Evolutionary conservation across 2,797 vertebrate species (phyloP), one percentile per base, ranked within the genome.

Genomic region (Pogonophryne albipinna): DNA sequence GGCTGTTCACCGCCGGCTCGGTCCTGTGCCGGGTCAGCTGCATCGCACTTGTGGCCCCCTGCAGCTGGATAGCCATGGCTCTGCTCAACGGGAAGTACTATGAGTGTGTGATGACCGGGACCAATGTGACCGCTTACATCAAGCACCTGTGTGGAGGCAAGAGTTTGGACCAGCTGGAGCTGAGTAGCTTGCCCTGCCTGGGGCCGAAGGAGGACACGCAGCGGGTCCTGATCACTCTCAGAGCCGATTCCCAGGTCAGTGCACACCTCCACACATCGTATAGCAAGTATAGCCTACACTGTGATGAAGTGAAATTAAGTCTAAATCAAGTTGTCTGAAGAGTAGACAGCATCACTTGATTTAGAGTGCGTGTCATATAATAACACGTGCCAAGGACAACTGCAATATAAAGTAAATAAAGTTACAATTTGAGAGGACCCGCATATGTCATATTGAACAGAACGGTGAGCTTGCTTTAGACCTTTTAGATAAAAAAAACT

Each of bases 21-120:
- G 77, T 86, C 31, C 82, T 93, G 14, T 0, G 56, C 14, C 74
- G 81, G 0, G 66, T 94, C 71, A 77, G 51, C 55, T 45, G 2
- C 14, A 45, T 12, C 0, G 91, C 93, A 0, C 3, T 68, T 3
- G 74, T 97, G 14, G 96, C 95, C 0, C 96, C 96, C 0, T n/a
- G 93, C 68, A 95, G 85, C 14, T 97, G 97, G 96, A 76, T 96
- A 0, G 92, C 91, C 0, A 91, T 95, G 66, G 95, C 95, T 15
- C 88, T 97, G n/a, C 94, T 97, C 0, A 87, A 80, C 2, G 93
- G 94, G 20, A 64, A 34, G 27, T 96, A 93, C 89, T 96, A 91
- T 0, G 86, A 94, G 66, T 96, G 97, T 0, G 84, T 87, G 0
- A 92, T 93, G 84, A 95, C 94, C 0, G 95, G 95, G 0, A 31